Evolutionary conservation across 1,140 invertebrate genomes (phyloP), one percentile per base, ranked within the genome.

Genomic region (Saccostrea glomerata): DNA sequence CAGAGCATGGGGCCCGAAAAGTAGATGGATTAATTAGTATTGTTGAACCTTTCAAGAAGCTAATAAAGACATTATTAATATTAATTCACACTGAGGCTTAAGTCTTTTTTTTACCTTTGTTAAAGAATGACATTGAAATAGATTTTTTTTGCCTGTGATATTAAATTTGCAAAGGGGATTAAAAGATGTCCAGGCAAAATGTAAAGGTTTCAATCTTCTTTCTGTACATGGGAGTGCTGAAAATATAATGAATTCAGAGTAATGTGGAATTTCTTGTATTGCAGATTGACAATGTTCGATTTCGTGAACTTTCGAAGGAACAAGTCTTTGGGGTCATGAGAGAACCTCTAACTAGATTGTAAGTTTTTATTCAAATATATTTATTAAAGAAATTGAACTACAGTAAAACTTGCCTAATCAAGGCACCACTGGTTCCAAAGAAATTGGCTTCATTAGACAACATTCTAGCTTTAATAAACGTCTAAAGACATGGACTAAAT

Each of bases 301-400:
- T 94, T 91, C 91, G 93, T 47, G 93, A 94, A 89, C 87, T 94
- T 5, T 92, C 92, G 36, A 88, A 91, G 87, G 94, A 94, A 77
- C 94, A 94, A 89, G 93, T 94, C 17, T 94, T 94, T 89, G 94
- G 94, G n/a, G 92, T 93, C 20, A 86, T 92, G 70, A 91, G 92
- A 87, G 92, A 93, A 56, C 91, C 86, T 25, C 87, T 87, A 23
- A 83, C 89, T 70, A 89, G 90, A 87, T 70, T 90, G 92, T 92
- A 90, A 92, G 92, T 90, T 70, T 77, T 56, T n/a, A 17, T 9
- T 15, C 15, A 1, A 60, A 11, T 60, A 66, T 66, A 20, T 36
- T 36, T 36, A 36, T 66, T 9, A 7, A 23, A 56, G 54, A 84
- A 17, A 12, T 23, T 56, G 47, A 58, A 84, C 13, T 56, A 3